Percentiles rank a stretch among this genome's conserved stretches.
These are phyloP conservation scores for Euproctis similis DNA, from an alignment of 2,888 invertebrate genomes.

Conservation along the genomic window DNA sequence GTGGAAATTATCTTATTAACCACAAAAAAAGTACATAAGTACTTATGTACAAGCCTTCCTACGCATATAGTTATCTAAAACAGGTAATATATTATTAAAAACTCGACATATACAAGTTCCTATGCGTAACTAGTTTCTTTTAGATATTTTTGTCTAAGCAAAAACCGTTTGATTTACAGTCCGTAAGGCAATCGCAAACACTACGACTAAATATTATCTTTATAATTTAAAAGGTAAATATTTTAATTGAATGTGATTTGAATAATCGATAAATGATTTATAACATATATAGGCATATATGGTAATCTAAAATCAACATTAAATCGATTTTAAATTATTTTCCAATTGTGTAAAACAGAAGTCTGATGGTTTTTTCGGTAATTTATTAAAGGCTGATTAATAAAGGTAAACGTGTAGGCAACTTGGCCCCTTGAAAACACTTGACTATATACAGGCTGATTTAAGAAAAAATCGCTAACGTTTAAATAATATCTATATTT, in stretches of 20 bases:
- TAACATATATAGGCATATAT: slow-evolving; percentile 2
- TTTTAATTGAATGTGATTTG: slow-evolving; percentile 5
- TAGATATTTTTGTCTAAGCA: slow-evolving; percentile 69
- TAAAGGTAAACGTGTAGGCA: neutral
- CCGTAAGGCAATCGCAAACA: slow-evolving; percentile 25
- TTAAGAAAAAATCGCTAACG: neutral
- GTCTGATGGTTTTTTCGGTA: slow-evolving; percentile 1
- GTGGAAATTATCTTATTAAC: neutral
- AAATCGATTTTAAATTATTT: slow-evolving; percentile 6
- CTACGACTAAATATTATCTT: slow-evolving; percentile 13
- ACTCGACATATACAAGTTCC: slow-evolving; percentile 50
- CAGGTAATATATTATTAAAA: slow-evolving; percentile 55
- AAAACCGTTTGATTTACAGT: slow-evolving; percentile 52
- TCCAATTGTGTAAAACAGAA: slow-evolving; percentile 2
- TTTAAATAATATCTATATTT: too few species aligned
- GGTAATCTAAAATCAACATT: slow-evolving; percentile 4
- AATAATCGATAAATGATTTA: slow-evolving; percentile 15
- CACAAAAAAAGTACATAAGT: too few species aligned
- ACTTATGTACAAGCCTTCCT: slow-evolving; percentile 6
- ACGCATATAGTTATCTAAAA: slow-evolving; percentile 31
- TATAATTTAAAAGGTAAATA: neutral
- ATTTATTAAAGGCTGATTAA: neutral
- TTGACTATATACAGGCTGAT: neutral
- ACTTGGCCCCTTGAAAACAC: neutral
- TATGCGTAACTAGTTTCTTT: slow-evolving; percentile 70